phyloP scores from a whole-genome alignment of 2,113 vertebrate species.

The Eupsittula cactorum region DNA sequence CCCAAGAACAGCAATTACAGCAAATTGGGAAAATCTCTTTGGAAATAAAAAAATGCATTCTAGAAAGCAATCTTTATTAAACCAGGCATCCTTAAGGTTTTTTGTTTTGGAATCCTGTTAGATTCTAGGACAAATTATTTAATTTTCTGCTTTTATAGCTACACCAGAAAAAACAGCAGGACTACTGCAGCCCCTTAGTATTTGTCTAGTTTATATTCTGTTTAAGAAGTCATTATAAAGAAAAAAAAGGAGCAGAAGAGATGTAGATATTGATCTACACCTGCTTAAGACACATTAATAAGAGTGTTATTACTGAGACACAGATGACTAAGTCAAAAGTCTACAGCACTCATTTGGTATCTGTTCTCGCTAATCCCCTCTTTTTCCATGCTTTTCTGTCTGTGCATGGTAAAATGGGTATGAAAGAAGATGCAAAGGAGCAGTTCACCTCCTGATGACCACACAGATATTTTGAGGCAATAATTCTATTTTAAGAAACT shows the following conservation, averaged over 20 bases:
- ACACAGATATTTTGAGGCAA: background rate
- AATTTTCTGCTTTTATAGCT: background rate
- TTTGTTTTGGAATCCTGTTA: background rate
- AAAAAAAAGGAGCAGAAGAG: background rate
- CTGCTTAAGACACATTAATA: background rate
- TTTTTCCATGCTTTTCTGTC: background rate
- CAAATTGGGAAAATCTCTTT: background rate
- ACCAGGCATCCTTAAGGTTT: background rate
- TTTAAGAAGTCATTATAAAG: background rate
- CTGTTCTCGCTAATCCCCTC: background rate
- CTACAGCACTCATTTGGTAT: background rate
- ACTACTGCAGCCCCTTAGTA: background rate
- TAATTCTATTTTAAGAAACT: background rate
- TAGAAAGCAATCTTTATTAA: background rate
- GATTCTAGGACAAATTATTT: background rate
- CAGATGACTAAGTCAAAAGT: background rate
- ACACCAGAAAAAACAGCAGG: background rate
- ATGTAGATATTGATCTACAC: background rate
- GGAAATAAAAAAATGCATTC: background rate
- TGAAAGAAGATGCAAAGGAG: background rate
- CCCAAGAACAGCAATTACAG: background rate
- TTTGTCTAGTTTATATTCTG: background rate
- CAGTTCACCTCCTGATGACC: background rate
- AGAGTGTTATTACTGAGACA: background rate
- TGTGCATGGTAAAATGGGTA: background rate